Base-by-base conservation (phyloP, 2,113 vertebrate species). In the Percina caprodes region DNA sequence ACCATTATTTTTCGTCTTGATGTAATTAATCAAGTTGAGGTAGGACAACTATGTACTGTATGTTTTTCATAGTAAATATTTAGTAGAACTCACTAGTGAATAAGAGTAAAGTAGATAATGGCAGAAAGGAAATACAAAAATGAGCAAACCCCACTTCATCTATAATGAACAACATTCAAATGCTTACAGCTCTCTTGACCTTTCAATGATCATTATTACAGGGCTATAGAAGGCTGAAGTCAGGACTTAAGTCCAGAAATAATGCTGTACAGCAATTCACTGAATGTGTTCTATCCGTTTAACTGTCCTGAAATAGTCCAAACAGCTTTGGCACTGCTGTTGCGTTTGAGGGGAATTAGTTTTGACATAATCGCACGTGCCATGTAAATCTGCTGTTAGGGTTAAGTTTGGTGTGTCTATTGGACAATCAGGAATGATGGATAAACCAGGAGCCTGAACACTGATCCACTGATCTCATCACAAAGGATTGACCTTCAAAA, bases 381-480 rank as follows among this genome's bases (percentile, higher is more conserved):
- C 19, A 11, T 61, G 14, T 59, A 68, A 79, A 69, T 83, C 54
- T 80, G 59, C 6, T 4, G 9, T 42, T 42, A 10, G 39, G 39
- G 39, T 42, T 42, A 42, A 42, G 39, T 42, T 42, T 23, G 19
- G 19, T 71, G 35, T 21, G 26, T 68, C 46, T 45, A 23, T 48
- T 73, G 66, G 59, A 79, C 14, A 56, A 54, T 48, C 24, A 30
- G 69, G 15, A 67, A 26, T 14, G 67, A 46, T 9, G 21, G 24
- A 69, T 52, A 33, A 80, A 39, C 16, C 23, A 86, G 61, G 49
- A 80, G 23, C 58, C 69, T 49, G 77, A 52, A 82, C 59, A 75
- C 62, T 54, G 82, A 69, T 68, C 59, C 51, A 48, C 0, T 94
- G 93, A 94, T 94, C 93, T 89, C 45, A 87, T 91, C 69, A 3